Conservation (phyloP, 2,113 vertebrate genomes). For the Pampusana beccarii region DNA sequence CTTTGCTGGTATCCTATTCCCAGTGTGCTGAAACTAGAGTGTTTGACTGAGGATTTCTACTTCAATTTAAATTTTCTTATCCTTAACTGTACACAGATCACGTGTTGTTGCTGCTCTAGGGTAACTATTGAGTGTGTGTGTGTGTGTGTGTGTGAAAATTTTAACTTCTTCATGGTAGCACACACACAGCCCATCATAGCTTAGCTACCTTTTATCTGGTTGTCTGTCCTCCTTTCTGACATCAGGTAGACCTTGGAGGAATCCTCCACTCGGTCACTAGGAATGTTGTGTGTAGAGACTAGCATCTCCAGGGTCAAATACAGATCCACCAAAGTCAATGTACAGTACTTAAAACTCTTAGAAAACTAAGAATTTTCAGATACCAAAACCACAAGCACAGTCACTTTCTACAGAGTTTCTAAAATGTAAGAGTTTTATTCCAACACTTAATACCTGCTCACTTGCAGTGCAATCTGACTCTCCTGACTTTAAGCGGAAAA, state of each 20-base stretch:
- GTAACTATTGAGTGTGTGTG: too few species aligned
- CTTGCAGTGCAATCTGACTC: background rate
- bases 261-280: background rate
- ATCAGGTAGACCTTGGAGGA: background rate
- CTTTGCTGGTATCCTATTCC: background rate
- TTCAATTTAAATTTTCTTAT: background rate
- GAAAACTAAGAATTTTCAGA: fast-evolving
- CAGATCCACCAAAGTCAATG: background rate
- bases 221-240: background rate
- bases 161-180: background rate
- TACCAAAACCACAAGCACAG: background rate
- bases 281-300: background rate
- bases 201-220: background rate
- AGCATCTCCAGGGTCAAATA: background rate
- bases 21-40: background rate
- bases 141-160: too few species aligned
- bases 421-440: background rate
- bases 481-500: background rate
- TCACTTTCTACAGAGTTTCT: background rate
- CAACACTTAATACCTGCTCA: background rate
- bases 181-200: fast-evolving
- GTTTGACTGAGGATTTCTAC: background rate
- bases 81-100: background rate
- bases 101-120: background rate
- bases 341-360: background rate